phyloP scores from a whole-genome alignment of 2,888 invertebrate genomes.

The Lucinisca nassula region DNA sequence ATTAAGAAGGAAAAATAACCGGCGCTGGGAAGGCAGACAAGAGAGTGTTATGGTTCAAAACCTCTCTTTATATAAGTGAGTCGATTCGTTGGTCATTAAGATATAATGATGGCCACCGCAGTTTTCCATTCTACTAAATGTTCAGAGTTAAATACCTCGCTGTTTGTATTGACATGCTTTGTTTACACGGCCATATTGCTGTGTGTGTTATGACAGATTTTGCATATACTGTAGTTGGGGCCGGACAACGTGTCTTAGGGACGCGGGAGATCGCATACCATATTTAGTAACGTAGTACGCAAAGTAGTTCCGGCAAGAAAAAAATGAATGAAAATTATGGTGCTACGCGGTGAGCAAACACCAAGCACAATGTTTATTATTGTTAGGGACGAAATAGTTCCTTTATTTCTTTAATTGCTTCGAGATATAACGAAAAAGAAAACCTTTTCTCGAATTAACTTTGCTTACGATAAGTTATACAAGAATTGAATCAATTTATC shows the following conservation, averaged over 20 bases:
- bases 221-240: background rate
- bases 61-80: background rate
- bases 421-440: background rate
- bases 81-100: background rate
- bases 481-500: background rate
- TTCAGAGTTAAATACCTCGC: background rate
- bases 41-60: background rate
- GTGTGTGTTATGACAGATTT: background rate
- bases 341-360: background rate
- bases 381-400: background rate
- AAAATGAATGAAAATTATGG: background rate
- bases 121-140: background rate
- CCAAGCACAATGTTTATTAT: background rate
- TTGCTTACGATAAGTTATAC: background rate
- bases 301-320: background rate
- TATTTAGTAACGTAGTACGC: background rate
- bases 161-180: background rate
- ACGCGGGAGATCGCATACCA: background rate
- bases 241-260: background rate
- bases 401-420: background rate
- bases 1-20: no score
- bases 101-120: background rate
- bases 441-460: no score
- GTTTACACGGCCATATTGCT: background rate
- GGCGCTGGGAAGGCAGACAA: no score